Evolutionary conservation across 2,888 invertebrate genomes (phyloP).

Genomic region (Andrena camellia): DNA sequence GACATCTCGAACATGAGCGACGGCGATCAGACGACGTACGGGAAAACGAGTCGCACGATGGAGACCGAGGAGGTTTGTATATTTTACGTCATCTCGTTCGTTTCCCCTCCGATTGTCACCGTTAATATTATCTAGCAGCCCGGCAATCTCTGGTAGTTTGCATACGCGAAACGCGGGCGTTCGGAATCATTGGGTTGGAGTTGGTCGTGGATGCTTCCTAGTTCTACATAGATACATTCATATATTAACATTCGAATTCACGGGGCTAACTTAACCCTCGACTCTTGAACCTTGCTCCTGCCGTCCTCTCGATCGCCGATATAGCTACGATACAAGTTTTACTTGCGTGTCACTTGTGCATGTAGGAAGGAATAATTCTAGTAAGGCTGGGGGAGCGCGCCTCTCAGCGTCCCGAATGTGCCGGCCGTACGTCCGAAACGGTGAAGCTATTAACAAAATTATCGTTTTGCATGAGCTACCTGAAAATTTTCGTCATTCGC

Average conservation of each 20-base stretch:
- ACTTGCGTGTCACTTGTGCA: too few relatives aligned
- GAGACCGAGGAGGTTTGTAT: slow-evolving; percentile 81
- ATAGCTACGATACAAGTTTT: too few relatives aligned
- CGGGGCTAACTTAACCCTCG: slow-evolving; percentile 9
- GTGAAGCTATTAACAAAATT: slow-evolving; percentile 56
- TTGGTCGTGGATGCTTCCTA: neutral
- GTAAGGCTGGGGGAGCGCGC: slow-evolving; percentile 22
- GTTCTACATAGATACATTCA: too few relatives aligned
- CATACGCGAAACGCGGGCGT: neutral
- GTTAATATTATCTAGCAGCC: neutral
- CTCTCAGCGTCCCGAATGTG: slow-evolving; percentile 25
- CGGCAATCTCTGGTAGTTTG: neutral
- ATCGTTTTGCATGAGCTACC: slow-evolving; percentile 66
- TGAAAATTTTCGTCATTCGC: slow-evolving; percentile 48
- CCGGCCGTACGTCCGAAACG: slow-evolving; percentile 44
- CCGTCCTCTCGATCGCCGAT: too few relatives aligned
- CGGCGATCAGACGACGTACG: slow-evolving; percentile 81
- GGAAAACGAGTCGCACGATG: slow-evolving; percentile 78
- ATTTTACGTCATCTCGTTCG: slow-evolving; percentile 8
- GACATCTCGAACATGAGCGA: slow-evolving; percentile 87
- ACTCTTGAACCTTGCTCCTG: too few relatives aligned
- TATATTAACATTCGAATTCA: too few relatives aligned
- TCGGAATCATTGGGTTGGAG: neutral
- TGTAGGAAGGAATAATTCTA: neutral
- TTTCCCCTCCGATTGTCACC: slow-evolving; percentile 10